phyloP scores from a whole-genome alignment of 2,888 invertebrate genomes.

The Scaptomyza parva region DNA sequence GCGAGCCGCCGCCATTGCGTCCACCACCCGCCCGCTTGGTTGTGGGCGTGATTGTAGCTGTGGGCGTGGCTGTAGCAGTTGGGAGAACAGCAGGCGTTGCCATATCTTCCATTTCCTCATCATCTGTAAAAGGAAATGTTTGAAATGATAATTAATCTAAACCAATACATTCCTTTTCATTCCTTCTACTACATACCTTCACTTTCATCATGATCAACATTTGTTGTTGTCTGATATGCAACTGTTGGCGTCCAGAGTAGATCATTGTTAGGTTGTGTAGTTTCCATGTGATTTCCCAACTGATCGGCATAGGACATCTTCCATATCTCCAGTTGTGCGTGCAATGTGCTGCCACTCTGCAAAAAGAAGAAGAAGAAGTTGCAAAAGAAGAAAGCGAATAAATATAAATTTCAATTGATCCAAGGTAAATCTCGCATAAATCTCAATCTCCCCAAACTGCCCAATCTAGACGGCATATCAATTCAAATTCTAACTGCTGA shows the following conservation, averaged over 20 bases:
- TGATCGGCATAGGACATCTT: slow-evolving; percentile 90
- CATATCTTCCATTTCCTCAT: slow-evolving; percentile 83
- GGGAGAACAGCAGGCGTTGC: slow-evolving; percentile 42
- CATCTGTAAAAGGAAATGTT: slow-evolving; percentile 83
- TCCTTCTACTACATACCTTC: slow-evolving; percentile 69
- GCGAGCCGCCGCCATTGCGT: slow-evolving; percentile 89
- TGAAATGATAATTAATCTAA: no score
- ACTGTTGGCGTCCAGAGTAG: slow-evolving; percentile 67
- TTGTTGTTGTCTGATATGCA: slow-evolving; percentile 65
- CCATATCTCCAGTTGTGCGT: slow-evolving; percentile 96
- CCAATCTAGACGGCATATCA: slow-evolving; percentile 67
- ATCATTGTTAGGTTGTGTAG: slow-evolving; percentile 41
- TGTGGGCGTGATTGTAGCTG: slow-evolving; percentile 45
- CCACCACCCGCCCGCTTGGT: slow-evolving; percentile 61
- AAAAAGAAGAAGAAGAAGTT: slow-evolving; percentile 40
- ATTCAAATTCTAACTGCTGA: slow-evolving; percentile 73
- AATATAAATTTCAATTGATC: slow-evolving; percentile 58
- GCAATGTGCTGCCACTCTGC: slow-evolving; percentile 93
- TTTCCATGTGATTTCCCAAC: slow-evolving; percentile 51
- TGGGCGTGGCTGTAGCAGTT: slow-evolving; percentile 46
- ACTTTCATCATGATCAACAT: slow-evolving; percentile 75
- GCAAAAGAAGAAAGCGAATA: slow-evolving; percentile 37
- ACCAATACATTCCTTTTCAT: no score
- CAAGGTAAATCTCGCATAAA: slow-evolving; percentile 70
- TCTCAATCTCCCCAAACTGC: slow-evolving; percentile 56